phyloP scores from a whole-genome alignment of 2,797 vertebrate species.

The Poecilia picta region DNA sequence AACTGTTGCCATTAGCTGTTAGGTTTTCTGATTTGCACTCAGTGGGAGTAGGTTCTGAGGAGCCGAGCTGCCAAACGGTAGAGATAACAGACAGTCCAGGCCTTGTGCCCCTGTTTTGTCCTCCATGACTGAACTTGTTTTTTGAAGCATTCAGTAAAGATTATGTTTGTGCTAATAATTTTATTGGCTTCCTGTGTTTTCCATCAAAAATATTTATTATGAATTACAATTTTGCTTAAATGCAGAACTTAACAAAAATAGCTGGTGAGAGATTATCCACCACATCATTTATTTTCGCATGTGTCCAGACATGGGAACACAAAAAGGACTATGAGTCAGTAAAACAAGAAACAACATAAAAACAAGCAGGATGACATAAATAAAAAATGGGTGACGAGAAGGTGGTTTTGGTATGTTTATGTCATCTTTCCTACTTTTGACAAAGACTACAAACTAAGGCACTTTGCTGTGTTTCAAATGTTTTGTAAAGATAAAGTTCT shows the following conservation, averaged over 20 bases:
- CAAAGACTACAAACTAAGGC: not conserved
- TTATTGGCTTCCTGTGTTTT: not conserved
- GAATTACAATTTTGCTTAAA: not conserved
- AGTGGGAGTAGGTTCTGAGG: conserved; percentile 57
- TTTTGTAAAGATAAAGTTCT: not conserved
- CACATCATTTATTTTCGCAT: not conserved
- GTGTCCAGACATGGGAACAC: too few relatives aligned
- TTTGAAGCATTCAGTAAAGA: not conserved
- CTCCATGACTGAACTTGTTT: conserved; percentile 13
- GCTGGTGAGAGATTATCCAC: not conserved
- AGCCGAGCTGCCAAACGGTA: conserved; percentile 53
- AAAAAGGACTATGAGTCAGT: not conserved
- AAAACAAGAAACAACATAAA: not conserved
- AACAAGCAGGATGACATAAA: not conserved
- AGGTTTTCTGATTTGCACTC: conserved; percentile 71
- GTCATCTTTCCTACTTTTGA: not conserved
- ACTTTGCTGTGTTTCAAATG: not conserved
- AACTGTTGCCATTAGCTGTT: conserved; percentile 71
- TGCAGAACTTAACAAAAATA: not conserved
- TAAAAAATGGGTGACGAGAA: not conserved
- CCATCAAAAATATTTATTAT: not conserved
- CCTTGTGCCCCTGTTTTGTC: conserved; percentile 27
- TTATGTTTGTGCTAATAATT: conserved; percentile 1
- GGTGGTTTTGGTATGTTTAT: not conserved
- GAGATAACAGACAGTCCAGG: conserved; percentile 20